phyloP scores from a whole-genome alignment of 2,797 vertebrate genomes.

The Lutjanus argentimaculatus region DNA sequence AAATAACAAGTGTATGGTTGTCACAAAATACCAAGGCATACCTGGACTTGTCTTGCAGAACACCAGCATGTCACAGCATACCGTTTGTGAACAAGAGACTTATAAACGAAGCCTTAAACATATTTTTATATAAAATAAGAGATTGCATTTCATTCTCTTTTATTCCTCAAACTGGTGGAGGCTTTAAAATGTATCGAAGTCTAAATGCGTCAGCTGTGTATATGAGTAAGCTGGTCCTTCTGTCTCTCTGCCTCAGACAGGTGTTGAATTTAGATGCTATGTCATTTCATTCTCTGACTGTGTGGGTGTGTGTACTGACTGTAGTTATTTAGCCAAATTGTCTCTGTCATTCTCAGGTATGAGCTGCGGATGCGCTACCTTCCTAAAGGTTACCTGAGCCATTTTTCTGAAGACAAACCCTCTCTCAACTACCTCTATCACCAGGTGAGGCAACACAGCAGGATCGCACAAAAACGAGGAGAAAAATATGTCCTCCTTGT shows the following conservation, averaged over 20 bases:
- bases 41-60: too few relatives aligned
- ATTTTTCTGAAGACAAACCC: slow-evolving; percentile 98
- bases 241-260: slow-evolving; percentile 20
- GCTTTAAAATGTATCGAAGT: slow-evolving; percentile 10
- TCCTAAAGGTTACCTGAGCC: slow-evolving; percentile 97
- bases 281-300: neutral
- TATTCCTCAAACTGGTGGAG: neutral
- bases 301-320: slow-evolving; percentile 5
- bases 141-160: slow-evolving; percentile 1
- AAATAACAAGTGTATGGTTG: too few relatives aligned
- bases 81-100: neutral
- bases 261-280: neutral
- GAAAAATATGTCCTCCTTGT: neutral
- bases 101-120: neutral
- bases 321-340: neutral
- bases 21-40: too few relatives aligned
- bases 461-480: neutral
- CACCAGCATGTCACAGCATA: too few relatives aligned
- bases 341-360: slow-evolving; percentile 87
- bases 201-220: slow-evolving; percentile 29
- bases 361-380: slow-evolving; percentile 97
- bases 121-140: neutral
- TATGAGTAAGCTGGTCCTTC: slow-evolving; percentile 40
- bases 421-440: slow-evolving; percentile 99
- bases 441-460: slow-evolving; percentile 87